These are phyloP conservation scores for Luidia sarsii DNA, from an alignment of 53 echinoderm and acorn worm genomes.

Conservation along the genomic window DNA sequence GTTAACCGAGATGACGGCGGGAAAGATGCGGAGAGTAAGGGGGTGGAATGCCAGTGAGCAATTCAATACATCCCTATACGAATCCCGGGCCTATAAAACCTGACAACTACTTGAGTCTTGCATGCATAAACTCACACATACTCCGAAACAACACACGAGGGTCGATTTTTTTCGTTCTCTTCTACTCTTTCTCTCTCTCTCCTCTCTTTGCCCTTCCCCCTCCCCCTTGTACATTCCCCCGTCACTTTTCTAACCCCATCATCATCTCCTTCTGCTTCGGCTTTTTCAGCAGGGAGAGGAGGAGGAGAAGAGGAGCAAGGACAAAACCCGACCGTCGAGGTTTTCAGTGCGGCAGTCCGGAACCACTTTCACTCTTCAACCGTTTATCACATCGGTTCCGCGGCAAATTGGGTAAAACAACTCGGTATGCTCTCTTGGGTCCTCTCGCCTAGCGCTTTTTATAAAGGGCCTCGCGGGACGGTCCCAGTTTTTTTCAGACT, in stretches of 20 bases:
- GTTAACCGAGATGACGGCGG: too few species aligned
- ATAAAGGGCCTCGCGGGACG: constrained; percentile 11
- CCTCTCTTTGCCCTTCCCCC: not conserved
- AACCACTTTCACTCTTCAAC: constrained; percentile 28
- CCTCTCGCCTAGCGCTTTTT: constrained; percentile 10
- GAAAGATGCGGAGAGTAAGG: too few species aligned
- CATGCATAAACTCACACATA: constrained; percentile 42
- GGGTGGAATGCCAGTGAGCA: too few species aligned
- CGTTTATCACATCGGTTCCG: constrained; percentile 54
- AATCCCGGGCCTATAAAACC: not conserved
- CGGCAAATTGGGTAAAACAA: constrained; percentile 60
- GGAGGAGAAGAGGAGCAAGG: too few species aligned
- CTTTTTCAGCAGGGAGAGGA: too few species aligned
- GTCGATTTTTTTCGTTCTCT: constrained; percentile 3
- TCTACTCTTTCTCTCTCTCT: not conserved
- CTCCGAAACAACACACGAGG: constrained; percentile 45
- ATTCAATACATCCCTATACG: too few species aligned
- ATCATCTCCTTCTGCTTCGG: too few species aligned
- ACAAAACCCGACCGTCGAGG: not conserved
- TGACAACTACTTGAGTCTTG: constrained; percentile 40
- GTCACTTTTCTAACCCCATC: too few species aligned
- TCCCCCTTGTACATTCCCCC: too few species aligned
- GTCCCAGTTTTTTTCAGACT: too few species aligned
- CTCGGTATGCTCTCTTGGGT: constrained; percentile 38
- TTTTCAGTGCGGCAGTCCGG: too few species aligned